These are phyloP conservation scores for Melolontha melolontha DNA, from an alignment of 2,888 invertebrate species.

Conservation along the genomic window DNA sequence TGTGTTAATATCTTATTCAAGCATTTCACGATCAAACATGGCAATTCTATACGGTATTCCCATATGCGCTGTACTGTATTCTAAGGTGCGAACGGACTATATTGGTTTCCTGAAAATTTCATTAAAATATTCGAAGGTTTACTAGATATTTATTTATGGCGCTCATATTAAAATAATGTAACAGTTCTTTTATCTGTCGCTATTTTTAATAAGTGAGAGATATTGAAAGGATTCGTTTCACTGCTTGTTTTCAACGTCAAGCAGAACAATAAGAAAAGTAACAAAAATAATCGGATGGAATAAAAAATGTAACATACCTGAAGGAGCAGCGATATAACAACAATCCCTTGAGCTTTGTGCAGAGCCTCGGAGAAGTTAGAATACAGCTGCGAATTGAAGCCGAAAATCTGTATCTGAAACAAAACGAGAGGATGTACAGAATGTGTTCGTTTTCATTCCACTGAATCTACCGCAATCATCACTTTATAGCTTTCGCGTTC, in stretches of 20 bases:
- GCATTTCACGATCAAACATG: no score
- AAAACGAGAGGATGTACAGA: constrained; percentile 56
- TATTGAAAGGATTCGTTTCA: constrained; percentile 5
- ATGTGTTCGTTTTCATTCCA: constrained; percentile 54
- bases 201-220: constrained; percentile 11
- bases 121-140: no score
- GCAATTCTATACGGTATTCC: no score
- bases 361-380: constrained; percentile 95
- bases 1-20: no score
- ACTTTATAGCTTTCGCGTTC: constrained; percentile 64
- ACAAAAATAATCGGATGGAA: constrained; percentile 33
- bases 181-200: no score
- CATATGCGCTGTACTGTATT: no score
- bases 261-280: constrained; percentile 27
- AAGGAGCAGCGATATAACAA: constrained; percentile 92
- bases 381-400: constrained; percentile 97
- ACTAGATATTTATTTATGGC: no score
- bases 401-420: constrained; percentile 96
- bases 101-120: no score
- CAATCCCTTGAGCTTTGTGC: constrained; percentile 94
- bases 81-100: no score
- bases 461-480: constrained; percentile 62
- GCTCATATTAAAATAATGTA: no score
- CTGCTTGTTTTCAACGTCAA: constrained; percentile 14
- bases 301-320: constrained; percentile 77